phyloP scores from a whole-genome alignment of 2,797 vertebrate genomes.

The Brachyrhaphis roseni region DNA sequence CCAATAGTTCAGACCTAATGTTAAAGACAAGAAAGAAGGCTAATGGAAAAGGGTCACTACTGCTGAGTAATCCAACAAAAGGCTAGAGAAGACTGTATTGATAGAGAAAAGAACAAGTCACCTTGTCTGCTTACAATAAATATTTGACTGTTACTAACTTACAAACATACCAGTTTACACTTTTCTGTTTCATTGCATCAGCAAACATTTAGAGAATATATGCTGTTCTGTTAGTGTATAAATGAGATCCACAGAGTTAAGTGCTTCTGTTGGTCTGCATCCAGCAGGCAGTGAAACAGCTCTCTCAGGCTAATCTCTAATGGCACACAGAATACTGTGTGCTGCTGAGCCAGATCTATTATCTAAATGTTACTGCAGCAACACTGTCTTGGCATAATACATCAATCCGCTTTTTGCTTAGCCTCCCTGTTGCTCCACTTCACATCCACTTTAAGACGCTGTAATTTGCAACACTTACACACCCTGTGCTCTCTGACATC shows the following conservation, averaged over 20 bases:
- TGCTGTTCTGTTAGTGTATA: not conserved
- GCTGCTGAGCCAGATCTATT: conserved; percentile 74
- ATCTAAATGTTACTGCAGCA: conserved; percentile 77
- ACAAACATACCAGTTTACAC: not conserved
- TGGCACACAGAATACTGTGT: conserved; percentile 55
- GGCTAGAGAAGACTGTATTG: no score
- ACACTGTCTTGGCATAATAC: conserved; percentile 60
- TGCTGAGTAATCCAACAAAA: not conserved
- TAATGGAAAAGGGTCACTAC: not conserved
- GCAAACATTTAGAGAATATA: not conserved
- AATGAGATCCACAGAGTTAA: conserved; percentile 13
- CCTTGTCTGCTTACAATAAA: not conserved
- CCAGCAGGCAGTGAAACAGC: conserved; percentile 54
- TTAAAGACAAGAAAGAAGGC: not conserved
- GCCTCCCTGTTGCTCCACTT: not conserved
- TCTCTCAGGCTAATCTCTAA: conserved; percentile 63
- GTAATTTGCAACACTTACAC: conserved; percentile 1
- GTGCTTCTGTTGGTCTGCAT: conserved; percentile 14
- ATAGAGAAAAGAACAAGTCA: no score
- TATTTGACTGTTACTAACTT: not conserved
- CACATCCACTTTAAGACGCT: not conserved
- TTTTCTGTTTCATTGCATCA: not conserved
- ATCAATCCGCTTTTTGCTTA: conserved; percentile 52
- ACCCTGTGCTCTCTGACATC: not conserved
- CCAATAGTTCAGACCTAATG: not conserved